Evolutionary conservation across 2,797 vertebrate species (phyloP), one percentile per base, ranked within the genome.

Genomic region (Synaphobranchus kaupii): DNA sequence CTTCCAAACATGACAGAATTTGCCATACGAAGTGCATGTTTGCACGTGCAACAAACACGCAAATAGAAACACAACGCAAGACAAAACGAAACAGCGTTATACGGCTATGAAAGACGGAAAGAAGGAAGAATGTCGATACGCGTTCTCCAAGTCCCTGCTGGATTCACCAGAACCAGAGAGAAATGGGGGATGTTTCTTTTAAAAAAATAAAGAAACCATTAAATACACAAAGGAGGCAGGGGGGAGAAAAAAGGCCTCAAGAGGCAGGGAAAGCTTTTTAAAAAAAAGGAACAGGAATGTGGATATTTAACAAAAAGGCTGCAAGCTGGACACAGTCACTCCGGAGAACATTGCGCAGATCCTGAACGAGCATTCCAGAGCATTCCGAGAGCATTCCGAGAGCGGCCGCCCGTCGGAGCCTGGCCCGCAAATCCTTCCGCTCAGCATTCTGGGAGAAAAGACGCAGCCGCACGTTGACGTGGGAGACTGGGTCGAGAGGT

Each of bases 211-310:
- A 66, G 60, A 66, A 17, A 83, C 58, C 10, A 31, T 34, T 28
- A 58, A 34, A 84, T n/a, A 84, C 34, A 12, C 17, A 84, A 84
- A 80, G 39, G 34, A 39, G 81, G 48, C 13, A 12, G 78, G 13
- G 81, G 81, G 17, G n/a, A 20, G 76, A 44, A 80, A 80, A 58
- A 58, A 12, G 52, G 52, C 28, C 28, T 34, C 15, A 17, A n/a
- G 76, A 80, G 76, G 15, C 9, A 56, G 34, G 31, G 81, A 15
- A 56, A 54, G 1, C 15, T n/a, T n/a, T 15, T 81, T 47, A 31
- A 83, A 83, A 52, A 71, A 39, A 63, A 10, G 1, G 68, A 73
- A 73, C 68, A 80, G 44, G 76, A 80, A 80, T 80, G 76, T 48
- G 44, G 20, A 44, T 48, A 48, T 80, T 80, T 80, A 8, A 80